phyloP scores from a whole-genome alignment of 2,888 invertebrate species.

The Liopterus haemorrhoidalis region DNA sequence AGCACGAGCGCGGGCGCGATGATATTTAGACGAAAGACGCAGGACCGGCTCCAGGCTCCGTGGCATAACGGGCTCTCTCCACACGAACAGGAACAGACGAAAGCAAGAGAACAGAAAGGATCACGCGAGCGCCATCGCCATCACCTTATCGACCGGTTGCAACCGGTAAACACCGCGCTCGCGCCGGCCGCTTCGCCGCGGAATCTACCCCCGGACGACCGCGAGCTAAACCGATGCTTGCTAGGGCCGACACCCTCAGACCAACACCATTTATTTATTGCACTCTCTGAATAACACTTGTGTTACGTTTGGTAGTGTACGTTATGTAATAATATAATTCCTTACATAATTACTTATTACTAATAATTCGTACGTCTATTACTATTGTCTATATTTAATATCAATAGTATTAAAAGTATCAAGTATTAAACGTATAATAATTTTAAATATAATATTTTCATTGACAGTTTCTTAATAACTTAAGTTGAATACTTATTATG shows the following conservation, averaged over 20 bases:
- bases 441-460: slow-evolving; percentile 24
- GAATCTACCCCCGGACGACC: slow-evolving; percentile 44
- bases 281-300: slow-evolving; percentile 58
- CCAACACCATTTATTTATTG: slow-evolving; percentile 57
- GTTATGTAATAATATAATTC: slow-evolving; percentile 51
- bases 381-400: slow-evolving; percentile 47
- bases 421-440: slow-evolving; percentile 24
- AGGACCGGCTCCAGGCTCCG: too few species aligned
- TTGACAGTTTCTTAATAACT: slow-evolving; percentile 24
- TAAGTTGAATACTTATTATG: slow-evolving; percentile 23
- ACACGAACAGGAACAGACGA: too few species aligned
- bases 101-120: too few species aligned
- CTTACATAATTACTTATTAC: slow-evolving; percentile 50
- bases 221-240: slow-evolving; percentile 46
- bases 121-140: slow-evolving; percentile 29
- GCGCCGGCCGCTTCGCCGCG: slow-evolving; percentile 34
- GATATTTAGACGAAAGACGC: too few species aligned
- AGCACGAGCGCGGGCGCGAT: too few species aligned
- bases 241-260: slow-evolving; percentile 49
- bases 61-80: too few species aligned
- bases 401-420: slow-evolving; percentile 41
- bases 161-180: slow-evolving; percentile 17
- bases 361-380: slow-evolving; percentile 44
- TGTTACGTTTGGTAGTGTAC: slow-evolving; percentile 57
- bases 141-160: slow-evolving; percentile 18